Evolutionary conservation across 2,888 invertebrate species (phyloP).

Genomic region (Drosophila stalkeri): DNA sequence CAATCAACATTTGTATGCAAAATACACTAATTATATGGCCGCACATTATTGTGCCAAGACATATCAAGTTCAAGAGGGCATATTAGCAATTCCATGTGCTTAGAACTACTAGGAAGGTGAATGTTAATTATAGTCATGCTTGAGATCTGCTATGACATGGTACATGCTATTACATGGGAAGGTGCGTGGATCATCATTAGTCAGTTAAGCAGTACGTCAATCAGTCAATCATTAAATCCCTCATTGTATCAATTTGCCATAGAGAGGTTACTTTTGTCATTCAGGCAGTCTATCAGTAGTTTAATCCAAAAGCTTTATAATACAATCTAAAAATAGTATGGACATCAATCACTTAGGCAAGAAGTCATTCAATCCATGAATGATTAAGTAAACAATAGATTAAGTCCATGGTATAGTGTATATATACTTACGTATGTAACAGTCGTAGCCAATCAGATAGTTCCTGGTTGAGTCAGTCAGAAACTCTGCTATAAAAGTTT

Average conservation of each 20-base stretch:
- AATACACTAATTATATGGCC: conserved; percentile 66
- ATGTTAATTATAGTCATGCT: neutral
- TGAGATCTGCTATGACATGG: neutral
- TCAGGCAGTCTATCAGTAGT: neutral
- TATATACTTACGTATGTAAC: no score
- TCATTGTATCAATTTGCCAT: neutral
- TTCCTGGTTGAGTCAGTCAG: neutral
- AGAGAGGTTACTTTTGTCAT: neutral
- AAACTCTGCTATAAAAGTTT: neutral
- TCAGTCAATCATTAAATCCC: neutral
- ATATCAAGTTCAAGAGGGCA: conserved; percentile 9
- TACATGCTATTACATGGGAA: neutral
- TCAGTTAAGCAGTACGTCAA: neutral
- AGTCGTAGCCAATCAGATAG: no score
- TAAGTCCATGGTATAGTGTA: no score
- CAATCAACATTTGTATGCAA: conserved; percentile 69
- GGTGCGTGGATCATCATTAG: neutral
- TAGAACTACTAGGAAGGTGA: neutral
- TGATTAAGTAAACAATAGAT: no score
- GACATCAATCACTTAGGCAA: no score
- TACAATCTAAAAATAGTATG: no score
- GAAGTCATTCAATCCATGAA: neutral
- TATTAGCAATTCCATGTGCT: neutral
- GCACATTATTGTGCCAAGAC: conserved; percentile 25
- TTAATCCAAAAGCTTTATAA: neutral